Percentiles rank a stretch among this genome's conserved stretches.
Evolutionary conservation across 2,888 invertebrate species (phyloP).

Genomic region (Prenolepis imparis): DNA sequence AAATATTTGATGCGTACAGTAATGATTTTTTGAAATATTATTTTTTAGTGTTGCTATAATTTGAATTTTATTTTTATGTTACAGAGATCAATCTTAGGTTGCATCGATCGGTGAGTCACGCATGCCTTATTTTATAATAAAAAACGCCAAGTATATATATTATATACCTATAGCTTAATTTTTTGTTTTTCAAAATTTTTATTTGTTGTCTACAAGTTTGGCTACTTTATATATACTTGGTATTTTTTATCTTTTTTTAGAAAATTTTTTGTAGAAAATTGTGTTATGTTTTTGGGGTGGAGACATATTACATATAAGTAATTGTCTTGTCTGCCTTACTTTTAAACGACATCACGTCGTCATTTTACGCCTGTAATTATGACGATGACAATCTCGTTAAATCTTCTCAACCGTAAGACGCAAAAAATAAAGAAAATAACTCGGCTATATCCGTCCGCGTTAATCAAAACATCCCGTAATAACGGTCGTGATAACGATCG

Average conservation of each 20-base stretch:
- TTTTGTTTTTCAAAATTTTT: not conserved
- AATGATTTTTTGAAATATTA: too few species aligned
- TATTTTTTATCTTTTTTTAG: not conserved
- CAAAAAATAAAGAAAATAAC: not conserved
- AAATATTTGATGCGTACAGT: too few species aligned
- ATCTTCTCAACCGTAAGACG: conserved; percentile 37
- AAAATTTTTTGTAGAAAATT: not conserved
- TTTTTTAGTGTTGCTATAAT: too few species aligned
- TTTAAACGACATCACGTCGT: conserved; percentile 8
- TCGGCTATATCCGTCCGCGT: conserved; percentile 27
- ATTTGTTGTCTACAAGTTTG: not conserved
- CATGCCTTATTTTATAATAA: not conserved
- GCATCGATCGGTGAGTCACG: not conserved
- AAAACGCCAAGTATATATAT: not conserved
- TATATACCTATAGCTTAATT: not conserved
- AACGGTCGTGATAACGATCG: conserved; percentile 51
- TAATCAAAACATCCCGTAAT: conserved; percentile 54
- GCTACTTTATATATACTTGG: not conserved
- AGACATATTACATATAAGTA: not conserved
- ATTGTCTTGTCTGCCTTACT: not conserved
- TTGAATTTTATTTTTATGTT: too few species aligned
- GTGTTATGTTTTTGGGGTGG: not conserved
- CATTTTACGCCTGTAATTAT: conserved; percentile 30
- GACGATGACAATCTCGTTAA: conserved; percentile 52
- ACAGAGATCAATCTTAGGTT: not conserved